Base-by-base conservation (phyloP, 1,140 invertebrate species). In the Hydropsyche tenuis region DNA sequence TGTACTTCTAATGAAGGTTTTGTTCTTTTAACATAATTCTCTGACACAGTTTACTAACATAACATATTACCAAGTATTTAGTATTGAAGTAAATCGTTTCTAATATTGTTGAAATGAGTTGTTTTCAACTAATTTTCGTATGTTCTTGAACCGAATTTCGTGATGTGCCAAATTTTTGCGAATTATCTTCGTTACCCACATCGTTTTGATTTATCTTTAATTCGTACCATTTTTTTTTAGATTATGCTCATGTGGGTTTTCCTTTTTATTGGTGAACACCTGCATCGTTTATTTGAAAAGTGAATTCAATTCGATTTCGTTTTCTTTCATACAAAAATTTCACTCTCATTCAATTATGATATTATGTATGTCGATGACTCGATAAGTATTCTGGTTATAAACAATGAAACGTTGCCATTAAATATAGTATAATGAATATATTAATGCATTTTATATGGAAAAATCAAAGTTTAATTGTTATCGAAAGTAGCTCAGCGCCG, bases 271-370 rank as follows among this genome's bases (percentile, higher is more conserved):
- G 9, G 30, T 37, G 3, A 9, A n/a, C n/a, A n/a, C n/a, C n/a
- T n/a, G n/a, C n/a, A n/a, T n/a, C 30, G 30, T 4, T 37, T 4
- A 37, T 37, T 37, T 9, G 30, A 37, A 37, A 12, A 16, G 56
- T 60, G 56, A 23, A 60, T 60, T 23, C 20, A 9, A 27, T 14
- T 60, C 5, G 22, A 53, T 53, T 60, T 60, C 56, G 12, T 20
- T 60, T 60, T 60, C 23, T 60, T 60, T 60, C 22, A 14, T 60
- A 60, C 25, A 9, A 20, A 60, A 60, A 25, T 60, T 60, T 60
- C 56, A 60, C 56, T 60, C 56, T 60, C 25, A 9, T 60, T 60
- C 23, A 20, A 53, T 12, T 16, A 16, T 53, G 48, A 18, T n/a
- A 14, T 6, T 6, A 53, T 53, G 48, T 53, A 37, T 37, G 30